phyloP scores from a whole-genome alignment of 2,888 invertebrate species.

The Beris morrisii region DNA sequence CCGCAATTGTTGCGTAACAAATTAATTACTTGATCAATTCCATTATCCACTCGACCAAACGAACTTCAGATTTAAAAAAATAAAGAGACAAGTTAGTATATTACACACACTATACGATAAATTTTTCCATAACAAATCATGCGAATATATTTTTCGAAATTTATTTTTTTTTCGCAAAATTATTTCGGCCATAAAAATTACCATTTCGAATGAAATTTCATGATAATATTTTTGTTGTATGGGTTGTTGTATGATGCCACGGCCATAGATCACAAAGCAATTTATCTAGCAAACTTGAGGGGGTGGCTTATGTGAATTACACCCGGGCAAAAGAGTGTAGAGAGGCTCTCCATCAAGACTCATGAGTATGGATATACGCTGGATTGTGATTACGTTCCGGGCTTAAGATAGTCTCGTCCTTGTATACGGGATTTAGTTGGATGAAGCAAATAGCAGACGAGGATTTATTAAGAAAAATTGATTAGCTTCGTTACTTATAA shows the following conservation, averaged over 20 bases:
- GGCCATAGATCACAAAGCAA: slow-evolving; percentile 29
- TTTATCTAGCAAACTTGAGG: slow-evolving; percentile 13
- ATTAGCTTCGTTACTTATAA: slow-evolving; percentile 40
- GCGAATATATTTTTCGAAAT: slow-evolving; percentile 20
- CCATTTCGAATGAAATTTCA: slow-evolving; percentile 27
- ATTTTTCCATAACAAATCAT: slow-evolving; percentile 20
- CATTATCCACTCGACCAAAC: no score
- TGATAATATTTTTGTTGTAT: slow-evolving; percentile 22
- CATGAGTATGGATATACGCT: background rate
- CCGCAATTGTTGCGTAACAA: no score
- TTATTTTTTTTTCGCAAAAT: slow-evolving; percentile 15
- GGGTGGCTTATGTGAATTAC: slow-evolving; percentile 33
- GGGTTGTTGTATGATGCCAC: slow-evolving; percentile 7
- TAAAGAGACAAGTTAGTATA: no score
- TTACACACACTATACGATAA: no score
- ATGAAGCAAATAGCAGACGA: slow-evolving; percentile 33
- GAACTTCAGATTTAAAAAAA: no score
- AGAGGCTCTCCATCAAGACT: slow-evolving; percentile 1
- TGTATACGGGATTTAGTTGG: slow-evolving; percentile 2
- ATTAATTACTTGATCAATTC: no score
- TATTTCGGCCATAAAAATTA: slow-evolving; percentile 27
- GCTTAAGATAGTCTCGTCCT: slow-evolving; percentile 14
- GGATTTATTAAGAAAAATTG: slow-evolving; percentile 40
- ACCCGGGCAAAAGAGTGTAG: slow-evolving; percentile 6
- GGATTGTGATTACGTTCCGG: slow-evolving; percentile 11